Evolutionary conservation across 2,113 vertebrate species (phyloP), one percentile per base, ranked within the genome.

Genomic region (Cathartes aura): DNA sequence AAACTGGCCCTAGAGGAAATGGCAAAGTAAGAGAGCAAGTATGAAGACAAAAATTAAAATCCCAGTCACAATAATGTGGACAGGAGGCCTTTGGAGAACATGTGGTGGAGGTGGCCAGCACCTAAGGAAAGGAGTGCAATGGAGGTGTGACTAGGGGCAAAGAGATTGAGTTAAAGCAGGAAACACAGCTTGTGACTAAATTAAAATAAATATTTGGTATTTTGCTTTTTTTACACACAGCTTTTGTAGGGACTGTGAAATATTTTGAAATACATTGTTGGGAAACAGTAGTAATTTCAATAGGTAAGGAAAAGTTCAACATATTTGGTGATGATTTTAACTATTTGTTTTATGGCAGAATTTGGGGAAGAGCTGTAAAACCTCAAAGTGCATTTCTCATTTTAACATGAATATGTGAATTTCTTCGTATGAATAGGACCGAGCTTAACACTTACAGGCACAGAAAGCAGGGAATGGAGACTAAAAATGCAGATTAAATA

Each of bases 401-500:
- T 94, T 90, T 67, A 64, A 22, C 50, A 56, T 20, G 43, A 82
- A 56, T 89, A 63, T 72, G 17, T 87, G 42, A 74, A 56, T 72
- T 82, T 79, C 7, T 79, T 87, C 2, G 3, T 56, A 68, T 21
- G 43, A 87, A 40, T 32, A 87, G 58, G 36, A 30, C 19, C 52
- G 73, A 79, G 20, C 56, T 74, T 95, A 94, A 87, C n/a, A 64
- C 53, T 91, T 94, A 60, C 59, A 87, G 60, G 20, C 36, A 68
- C 7, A 72, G 73, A 90, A 93, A 87, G 36, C 32, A 72, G 40
- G 15, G 43, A 85, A 67, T 53, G 36, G 58, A 92, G 63, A 64
- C 52, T 64, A 52, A 91, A 95, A 93, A 60, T 60, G 17, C 34
- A 85, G 70, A 64, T 93, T 85, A 93, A 94, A 89, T 91, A 82